Base-by-base conservation (phyloP, 1,140 invertebrate species). In the Bursaphelenchus mucronatus region DNA sequence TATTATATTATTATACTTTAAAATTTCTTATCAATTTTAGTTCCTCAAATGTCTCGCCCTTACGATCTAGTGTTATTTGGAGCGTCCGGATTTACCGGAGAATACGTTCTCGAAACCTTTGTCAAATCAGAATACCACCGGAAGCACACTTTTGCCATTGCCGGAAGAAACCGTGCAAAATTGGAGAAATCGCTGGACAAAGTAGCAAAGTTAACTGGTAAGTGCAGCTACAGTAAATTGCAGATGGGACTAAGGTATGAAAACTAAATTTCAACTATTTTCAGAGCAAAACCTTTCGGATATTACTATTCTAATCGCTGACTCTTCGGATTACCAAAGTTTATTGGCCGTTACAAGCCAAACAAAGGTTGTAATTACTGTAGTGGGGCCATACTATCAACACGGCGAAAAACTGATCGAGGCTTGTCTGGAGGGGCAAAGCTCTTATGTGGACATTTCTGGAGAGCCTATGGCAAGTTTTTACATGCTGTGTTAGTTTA, bases 371-470 rank as follows among this genome's bases (percentile, higher is more conserved):
- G 43, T 70, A 7, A 45, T 70, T 11, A 70, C 69, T 40, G 52
- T 45, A 13, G 68, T 66, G 11, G 68, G 68, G 0, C 68, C 67
- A 13, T 96, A 90, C 82, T 84, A 88, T 50, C 88, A 90, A 76
- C 90, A 87, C 83, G 94, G 93, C 3, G 91, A 94, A 78, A 83
- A 87, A 13, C 89, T 96, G n/a, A 88, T 96, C 0, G 88, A 88
- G 75, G 89, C 91, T 7, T 93, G 91, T 73, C 86, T 97, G 51
- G 87, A 87, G 56, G 86, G 86, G 52, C 86, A 86, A 66, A 88
- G 91, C 0, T 87, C 92, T 84, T 88, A 94, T 81, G 86, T 97
- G 5, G 94, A 97, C 84, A 87, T 96, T 13, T 89, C 87, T 81
- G 92, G 90, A 11, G 92, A 96, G 83, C 88, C 90, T 0, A 85